Evolutionary conservation across 1,140 invertebrate genomes (phyloP).

Genomic region (Formica exsecta): DNA sequence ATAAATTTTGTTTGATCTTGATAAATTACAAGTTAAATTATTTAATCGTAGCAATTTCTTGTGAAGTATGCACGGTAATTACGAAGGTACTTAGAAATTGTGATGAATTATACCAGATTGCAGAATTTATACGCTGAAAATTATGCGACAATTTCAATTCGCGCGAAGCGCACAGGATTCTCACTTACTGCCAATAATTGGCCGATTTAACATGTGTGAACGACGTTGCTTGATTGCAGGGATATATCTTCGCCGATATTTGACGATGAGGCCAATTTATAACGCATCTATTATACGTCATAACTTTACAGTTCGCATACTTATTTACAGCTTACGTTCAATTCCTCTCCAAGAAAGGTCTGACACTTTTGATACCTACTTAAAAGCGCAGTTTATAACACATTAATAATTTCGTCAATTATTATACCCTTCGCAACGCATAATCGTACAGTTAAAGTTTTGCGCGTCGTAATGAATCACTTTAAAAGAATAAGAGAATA

Average conservation of each 20-base stretch:
- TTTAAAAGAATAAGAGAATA: no score
- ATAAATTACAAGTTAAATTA: constrained; percentile 34
- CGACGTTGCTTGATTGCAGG: constrained; percentile 36
- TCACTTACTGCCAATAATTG: constrained; percentile 41
- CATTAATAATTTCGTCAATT: background rate
- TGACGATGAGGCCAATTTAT: constrained; percentile 16
- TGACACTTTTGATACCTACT: constrained; percentile 9
- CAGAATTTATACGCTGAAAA: constrained; percentile 24
- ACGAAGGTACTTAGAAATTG: constrained; percentile 3
- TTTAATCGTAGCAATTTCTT: constrained; percentile 3
- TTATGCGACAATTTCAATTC: constrained; percentile 46
- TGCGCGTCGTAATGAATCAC: constrained; percentile 3
- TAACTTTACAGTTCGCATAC: constrained; percentile 15
- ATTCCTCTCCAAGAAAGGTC: background rate
- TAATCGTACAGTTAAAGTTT: constrained; percentile 26
- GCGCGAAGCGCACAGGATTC: constrained; percentile 23
- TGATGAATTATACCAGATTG: constrained; percentile 17
- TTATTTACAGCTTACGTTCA: constrained; percentile 13
- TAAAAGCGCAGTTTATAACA: background rate
- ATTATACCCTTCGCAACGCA: background rate
- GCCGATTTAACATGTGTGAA: constrained; percentile 14
- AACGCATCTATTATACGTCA: constrained; percentile 28
- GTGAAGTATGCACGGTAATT: background rate
- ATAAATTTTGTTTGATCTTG: constrained; percentile 16
- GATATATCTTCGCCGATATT: background rate